These are phyloP conservation scores for Drosophila ironensis DNA, from an alignment of 1,140 invertebrate genomes.

Conservation along the genomic window DNA sequence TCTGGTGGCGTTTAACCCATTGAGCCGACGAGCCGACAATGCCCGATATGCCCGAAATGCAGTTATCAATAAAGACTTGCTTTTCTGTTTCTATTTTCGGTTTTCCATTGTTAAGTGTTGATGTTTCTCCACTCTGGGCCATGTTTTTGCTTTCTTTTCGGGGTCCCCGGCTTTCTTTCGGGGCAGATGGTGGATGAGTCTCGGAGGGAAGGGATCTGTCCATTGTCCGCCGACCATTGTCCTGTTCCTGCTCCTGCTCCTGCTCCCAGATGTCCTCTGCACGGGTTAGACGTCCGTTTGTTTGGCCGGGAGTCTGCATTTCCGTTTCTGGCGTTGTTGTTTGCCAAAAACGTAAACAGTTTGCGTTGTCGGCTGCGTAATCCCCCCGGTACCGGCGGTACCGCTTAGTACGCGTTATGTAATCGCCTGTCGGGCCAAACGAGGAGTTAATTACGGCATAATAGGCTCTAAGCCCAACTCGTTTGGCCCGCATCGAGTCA, in stretches of 20 bases:
- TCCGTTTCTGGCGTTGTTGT: slow-evolving; percentile 45
- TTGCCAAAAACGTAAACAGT: slow-evolving; percentile 75
- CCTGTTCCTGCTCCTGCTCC: neutral
- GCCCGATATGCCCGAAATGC: slow-evolving; percentile 49
- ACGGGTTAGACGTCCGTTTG: slow-evolving; percentile 70
- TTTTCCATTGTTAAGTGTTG: slow-evolving; percentile 28
- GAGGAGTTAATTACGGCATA: slow-evolving; percentile 78
- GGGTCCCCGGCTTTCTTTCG: slow-evolving; percentile 31
- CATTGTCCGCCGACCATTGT: slow-evolving; percentile 33
- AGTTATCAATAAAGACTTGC: slow-evolving; percentile 67
- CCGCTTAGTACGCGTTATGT: slow-evolving; percentile 54
- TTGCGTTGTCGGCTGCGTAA: slow-evolving; percentile 57
- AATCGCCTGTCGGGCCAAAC: slow-evolving; percentile 57
- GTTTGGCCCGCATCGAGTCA: slow-evolving; percentile 16
- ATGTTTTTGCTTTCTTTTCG: slow-evolving; percentile 44
- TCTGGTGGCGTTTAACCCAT: slow-evolving; percentile 76
- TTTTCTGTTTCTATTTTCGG: slow-evolving; percentile 37
- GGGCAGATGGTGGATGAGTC: slow-evolving; percentile 17
- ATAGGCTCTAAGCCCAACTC: slow-evolving; percentile 44
- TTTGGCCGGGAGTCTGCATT: slow-evolving; percentile 68
- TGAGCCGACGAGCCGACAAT: slow-evolving; percentile 37
- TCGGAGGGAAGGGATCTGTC: slow-evolving; percentile 6
- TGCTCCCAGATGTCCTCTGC: slow-evolving; percentile 10
- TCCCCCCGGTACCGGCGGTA: slow-evolving; percentile 4
- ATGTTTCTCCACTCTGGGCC: slow-evolving; percentile 44